These are phyloP conservation scores for Stigmatopora argus DNA, from an alignment of 2,113 vertebrate species.

Conservation along the genomic window DNA sequence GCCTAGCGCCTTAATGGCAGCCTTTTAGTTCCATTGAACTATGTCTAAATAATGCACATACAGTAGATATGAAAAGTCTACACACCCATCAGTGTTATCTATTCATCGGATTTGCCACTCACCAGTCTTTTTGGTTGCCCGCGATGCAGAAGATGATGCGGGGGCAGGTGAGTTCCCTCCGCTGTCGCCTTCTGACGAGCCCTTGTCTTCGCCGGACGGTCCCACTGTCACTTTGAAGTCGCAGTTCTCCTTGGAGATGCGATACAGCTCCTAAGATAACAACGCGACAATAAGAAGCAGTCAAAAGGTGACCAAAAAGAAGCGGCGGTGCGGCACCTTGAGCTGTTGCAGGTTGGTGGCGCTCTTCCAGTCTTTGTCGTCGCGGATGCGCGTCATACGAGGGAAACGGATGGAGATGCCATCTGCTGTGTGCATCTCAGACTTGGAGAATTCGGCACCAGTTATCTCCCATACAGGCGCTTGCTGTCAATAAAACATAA, in stretches of 20 bases:
- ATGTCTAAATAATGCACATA: no score
- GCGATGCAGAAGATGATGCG: conserved; percentile 53
- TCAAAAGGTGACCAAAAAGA: no score
- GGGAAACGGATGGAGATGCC: conserved; percentile 98
- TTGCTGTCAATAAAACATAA: conserved; percentile 59
- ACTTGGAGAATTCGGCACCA: conserved; percentile 91
- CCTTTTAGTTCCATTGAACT: no score
- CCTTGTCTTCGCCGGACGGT: conserved; percentile 74
- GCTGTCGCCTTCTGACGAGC: conserved; percentile 80
- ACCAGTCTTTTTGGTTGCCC: conserved; percentile 55
- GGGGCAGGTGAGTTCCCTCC: conserved; percentile 72
- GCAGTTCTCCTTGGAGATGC: conserved; percentile 85
- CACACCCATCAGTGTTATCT: no score
- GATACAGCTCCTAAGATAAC: conserved; percentile 80
- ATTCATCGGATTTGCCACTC: conserved; percentile 16
- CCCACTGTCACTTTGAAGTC: conserved; percentile 77
- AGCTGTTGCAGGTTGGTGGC: conserved; percentile 91
- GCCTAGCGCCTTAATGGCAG: no score
- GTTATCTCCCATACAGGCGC: conserved; percentile 98
- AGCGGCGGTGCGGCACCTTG: conserved; percentile 64
- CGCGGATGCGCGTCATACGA: conserved; percentile 88
- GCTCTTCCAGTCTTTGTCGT: conserved; percentile 94
- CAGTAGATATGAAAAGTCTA: no score
- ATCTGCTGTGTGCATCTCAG: conserved; percentile 92
- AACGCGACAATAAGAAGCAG: neutral